Conservation (phyloP, 2,888 invertebrate genomes). For the Halictus ligatus region DNA sequence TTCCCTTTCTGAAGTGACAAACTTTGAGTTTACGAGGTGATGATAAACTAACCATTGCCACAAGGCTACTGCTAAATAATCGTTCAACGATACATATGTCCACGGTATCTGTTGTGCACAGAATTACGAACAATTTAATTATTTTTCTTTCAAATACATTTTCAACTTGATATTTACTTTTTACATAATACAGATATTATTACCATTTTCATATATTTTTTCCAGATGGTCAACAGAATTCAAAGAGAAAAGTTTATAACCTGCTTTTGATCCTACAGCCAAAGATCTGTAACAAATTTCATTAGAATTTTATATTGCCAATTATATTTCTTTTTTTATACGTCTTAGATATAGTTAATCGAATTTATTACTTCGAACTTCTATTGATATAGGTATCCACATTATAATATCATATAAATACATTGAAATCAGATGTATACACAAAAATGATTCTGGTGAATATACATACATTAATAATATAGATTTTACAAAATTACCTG, state of each 20-base stretch:
- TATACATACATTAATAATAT: background rate
- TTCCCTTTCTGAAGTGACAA: constrained; percentile 98
- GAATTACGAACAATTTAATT: constrained; percentile 28
- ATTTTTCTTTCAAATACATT: background rate
- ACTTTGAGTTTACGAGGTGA: constrained; percentile 97
- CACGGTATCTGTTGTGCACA: constrained; percentile 86
- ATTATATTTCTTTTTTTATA: background rate
- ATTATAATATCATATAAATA: background rate
- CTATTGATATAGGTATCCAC: background rate
- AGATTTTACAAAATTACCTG: background rate
- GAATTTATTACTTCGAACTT: background rate
- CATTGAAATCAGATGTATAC: background rate
- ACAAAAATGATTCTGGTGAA: background rate
- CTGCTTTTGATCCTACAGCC: constrained; percentile 95
- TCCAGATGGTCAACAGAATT: constrained; percentile 94
- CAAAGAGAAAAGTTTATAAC: constrained; percentile 95
- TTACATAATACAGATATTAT: constrained; percentile 13
- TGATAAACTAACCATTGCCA: constrained; percentile 96
- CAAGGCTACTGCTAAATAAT: constrained; percentile 97
- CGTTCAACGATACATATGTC: constrained; percentile 97
- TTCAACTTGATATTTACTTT: background rate
- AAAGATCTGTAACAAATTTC: constrained; percentile 89
- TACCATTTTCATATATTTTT: constrained; percentile 94
- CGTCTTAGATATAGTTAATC: background rate
- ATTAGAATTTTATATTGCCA: background rate